These are phyloP conservation scores for Pyrocephalus nanus DNA, from an alignment of 2,797 vertebrate genomes.

Conservation along the genomic window DNA sequence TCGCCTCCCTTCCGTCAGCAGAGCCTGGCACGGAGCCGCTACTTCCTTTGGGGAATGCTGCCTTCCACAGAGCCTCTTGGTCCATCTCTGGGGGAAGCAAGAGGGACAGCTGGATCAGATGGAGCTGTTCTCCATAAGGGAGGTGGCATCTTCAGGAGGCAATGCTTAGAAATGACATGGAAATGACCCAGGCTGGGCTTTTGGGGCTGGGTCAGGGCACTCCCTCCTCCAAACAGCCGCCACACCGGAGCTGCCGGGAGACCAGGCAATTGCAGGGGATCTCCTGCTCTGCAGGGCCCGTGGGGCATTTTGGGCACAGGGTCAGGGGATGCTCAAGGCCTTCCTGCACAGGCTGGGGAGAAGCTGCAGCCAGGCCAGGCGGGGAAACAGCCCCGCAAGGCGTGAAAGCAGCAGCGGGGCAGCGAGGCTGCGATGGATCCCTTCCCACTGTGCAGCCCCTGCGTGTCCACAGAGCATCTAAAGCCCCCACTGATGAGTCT, in stretches of 20 bases:
- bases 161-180: neutral
- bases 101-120: neutral
- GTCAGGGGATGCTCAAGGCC: too few relatives aligned
- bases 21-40: neutral
- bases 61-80: fast-evolving
- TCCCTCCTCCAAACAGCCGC: neutral
- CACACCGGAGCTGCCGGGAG: too few relatives aligned
- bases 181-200: too few relatives aligned
- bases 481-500: too few relatives aligned
- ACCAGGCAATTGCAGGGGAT: neutral
- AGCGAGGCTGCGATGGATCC: neutral
- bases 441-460: neutral
- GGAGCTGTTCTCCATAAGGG: too few relatives aligned
- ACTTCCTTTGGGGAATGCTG: fast-evolving
- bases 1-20: neutral
- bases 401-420: too few relatives aligned
- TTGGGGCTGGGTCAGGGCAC: neutral
- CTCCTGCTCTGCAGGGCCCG: too few relatives aligned
- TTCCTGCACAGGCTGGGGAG: too few relatives aligned
- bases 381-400: too few relatives aligned
- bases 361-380: too few relatives aligned
- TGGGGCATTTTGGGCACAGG: too few relatives aligned
- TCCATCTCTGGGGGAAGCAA: neutral
- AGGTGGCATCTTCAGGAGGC: too few relatives aligned
- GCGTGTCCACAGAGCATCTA: neutral